Evolutionary conservation across 2,888 invertebrate species (phyloP).

Genomic region (Chymomyza amoena): DNA sequence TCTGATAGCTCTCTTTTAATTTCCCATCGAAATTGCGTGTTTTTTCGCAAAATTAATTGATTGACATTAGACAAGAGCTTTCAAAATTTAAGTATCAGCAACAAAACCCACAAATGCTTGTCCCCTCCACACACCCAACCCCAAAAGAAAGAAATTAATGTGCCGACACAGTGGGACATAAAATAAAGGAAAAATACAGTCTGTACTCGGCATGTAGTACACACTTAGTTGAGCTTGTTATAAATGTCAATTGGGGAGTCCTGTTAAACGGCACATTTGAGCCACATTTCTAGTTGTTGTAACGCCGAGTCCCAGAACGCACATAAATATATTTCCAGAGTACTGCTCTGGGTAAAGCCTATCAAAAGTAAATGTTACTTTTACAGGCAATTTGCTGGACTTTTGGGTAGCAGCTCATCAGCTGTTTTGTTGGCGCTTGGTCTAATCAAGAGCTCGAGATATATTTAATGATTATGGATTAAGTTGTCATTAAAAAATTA

Average conservation of each 20-base stretch:
- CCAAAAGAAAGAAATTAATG: slow-evolving; percentile 30
- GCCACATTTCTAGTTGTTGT: slow-evolving; percentile 35
- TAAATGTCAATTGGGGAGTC: slow-evolving; percentile 5
- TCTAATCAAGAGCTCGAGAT: slow-evolving; percentile 22
- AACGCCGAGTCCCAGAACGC: slow-evolving; percentile 34
- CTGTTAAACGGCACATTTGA: slow-evolving; percentile 32
- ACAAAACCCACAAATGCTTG: not conserved
- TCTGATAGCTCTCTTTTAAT: not conserved
- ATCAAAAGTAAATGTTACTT: slow-evolving; percentile 53
- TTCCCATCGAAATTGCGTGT: not conserved
- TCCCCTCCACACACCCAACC: not conserved
- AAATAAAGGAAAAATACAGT: slow-evolving; percentile 8
- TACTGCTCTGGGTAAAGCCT: slow-evolving; percentile 34
- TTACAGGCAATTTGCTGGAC: slow-evolving; percentile 39
- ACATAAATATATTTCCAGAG: slow-evolving; percentile 54
- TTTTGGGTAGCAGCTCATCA: not conserved
- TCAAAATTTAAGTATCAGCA: not conserved
- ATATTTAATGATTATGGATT: slow-evolving; percentile 61
- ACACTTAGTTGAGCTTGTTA: not conserved
- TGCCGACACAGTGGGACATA: slow-evolving; percentile 29
- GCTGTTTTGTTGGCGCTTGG: slow-evolving; percentile 7
- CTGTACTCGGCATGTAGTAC: not conserved
- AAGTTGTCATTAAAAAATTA: slow-evolving; percentile 66
- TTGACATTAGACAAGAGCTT: not conserved
- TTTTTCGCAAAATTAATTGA: not conserved